Base-by-base conservation (phyloP, 2,113 vertebrate species). In the Micromys minutus region DNA sequence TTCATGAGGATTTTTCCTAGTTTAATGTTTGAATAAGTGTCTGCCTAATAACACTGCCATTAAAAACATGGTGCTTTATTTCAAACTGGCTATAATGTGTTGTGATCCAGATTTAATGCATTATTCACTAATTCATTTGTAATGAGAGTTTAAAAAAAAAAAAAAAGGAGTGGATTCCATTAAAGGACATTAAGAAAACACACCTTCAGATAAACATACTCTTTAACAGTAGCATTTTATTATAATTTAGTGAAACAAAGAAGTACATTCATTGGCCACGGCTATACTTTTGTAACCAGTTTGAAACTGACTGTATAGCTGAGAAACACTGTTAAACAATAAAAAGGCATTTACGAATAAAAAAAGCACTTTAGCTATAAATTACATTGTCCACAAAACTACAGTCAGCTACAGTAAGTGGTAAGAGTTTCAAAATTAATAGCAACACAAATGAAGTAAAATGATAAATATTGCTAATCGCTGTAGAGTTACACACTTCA, bases 191-290 rank as follows among this genome's bases (percentile, higher is more conserved):
- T 92, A 96, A 94, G 93, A 72, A 91, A 97, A 85, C 15, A 93
- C 50, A 75, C 75, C 47, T 77, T 19, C 59, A 67, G 61, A 59
- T 85, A 97, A 95, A 69, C 94, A 47, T 96, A 96, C 92, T 96
- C 42, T 97, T 99, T 98, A 98, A 98, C 98, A 98, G 98, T 99
- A 99, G 98, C 99, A 98, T 99, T 99, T 98, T 98, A 98, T 99
- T 99, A 99, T 99, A 99, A 98, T 97, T 98, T 98, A 98, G 98
- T 98, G 98, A 99, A 97, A 98, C 97, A 98, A 98, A 97, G 94
- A 97, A 97, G 98, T 99, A 99, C 99, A 99, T 99, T 99, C 99
- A 98, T 99, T 98, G 98, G 99, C 98, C 98, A 98, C 97, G 98
- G 97, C 98, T 98, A 97, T 97, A 97, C 85, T 24, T 94, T 92